Evolutionary conservation across 2,797 vertebrate genomes (phyloP).

Genomic region (Neosilurus hyrtlii): DNA sequence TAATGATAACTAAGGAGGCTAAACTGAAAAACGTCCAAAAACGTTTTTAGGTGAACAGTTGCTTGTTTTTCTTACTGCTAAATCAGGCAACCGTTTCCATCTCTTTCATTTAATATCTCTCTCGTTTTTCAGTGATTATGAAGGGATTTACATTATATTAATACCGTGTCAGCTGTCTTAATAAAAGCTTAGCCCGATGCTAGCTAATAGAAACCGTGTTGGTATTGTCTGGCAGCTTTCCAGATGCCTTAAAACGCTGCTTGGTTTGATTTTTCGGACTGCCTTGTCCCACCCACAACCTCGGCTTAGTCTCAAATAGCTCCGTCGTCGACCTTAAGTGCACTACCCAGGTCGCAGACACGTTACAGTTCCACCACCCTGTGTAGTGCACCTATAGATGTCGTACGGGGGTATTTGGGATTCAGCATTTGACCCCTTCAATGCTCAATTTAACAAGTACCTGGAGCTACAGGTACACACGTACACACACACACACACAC

Average conservation of each 20-base stretch:
- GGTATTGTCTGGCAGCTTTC: conserved; percentile 61
- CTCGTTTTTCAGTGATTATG: not conserved
- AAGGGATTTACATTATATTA: not conserved
- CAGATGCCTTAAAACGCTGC: not conserved
- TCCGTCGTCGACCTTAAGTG: not conserved
- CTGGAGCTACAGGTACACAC: conserved; percentile 22
- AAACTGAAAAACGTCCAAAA: not conserved
- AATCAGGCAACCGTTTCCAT: not conserved
- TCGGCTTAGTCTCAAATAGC: not conserved
- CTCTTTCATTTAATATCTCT: not conserved
- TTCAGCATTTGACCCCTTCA: not conserved
- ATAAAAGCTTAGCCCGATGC: conserved; percentile 20
- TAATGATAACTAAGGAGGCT: not conserved
- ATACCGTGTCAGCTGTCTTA: not conserved
- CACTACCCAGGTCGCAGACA: not conserved
- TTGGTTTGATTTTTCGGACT: not conserved
- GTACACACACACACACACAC: not conserved
- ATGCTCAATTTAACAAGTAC: not conserved
- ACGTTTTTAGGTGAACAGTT: not conserved
- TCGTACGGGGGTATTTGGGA: not conserved
- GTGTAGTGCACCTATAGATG: conserved; percentile 1
- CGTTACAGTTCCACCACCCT: not conserved
- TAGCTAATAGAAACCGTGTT: conserved; percentile 42
- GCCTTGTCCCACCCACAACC: not conserved
- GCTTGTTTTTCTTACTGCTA: not conserved